Conservation (phyloP, 2,888 invertebrate species). For the Acanthosoma haemorrhoidale region DNA sequence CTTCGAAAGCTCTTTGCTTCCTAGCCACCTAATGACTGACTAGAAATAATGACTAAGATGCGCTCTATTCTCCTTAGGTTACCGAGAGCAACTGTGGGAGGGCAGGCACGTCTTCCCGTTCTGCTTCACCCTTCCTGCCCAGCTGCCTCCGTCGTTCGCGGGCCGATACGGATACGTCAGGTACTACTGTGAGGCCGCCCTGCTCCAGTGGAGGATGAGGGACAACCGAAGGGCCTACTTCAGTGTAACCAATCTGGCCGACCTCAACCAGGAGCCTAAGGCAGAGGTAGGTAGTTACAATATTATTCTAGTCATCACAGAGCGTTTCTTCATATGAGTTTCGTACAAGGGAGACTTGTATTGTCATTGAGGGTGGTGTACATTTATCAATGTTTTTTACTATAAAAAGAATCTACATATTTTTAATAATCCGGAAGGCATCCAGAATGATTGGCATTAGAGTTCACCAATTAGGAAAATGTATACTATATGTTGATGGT, state of each 20-base stretch:
- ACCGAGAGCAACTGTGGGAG: conserved; percentile 42
- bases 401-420: too few relatives aligned
- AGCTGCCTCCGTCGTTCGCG: conserved; percentile 43
- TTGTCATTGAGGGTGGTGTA: too few relatives aligned
- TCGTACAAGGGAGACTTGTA: too few relatives aligned
- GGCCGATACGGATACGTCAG: conserved; percentile 43
- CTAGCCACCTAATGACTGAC: background rate
- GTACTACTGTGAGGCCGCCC: conserved; percentile 44
- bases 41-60: background rate
- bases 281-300: conserved; percentile 41
- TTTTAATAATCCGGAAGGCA: too few relatives aligned
- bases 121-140: conserved; percentile 42
- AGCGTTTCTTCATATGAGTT: too few relatives aligned
- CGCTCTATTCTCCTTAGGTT: conserved; percentile 37
- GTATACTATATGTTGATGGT: too few relatives aligned
- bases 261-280: conserved; percentile 43
- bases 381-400: too few relatives aligned
- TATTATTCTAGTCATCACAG: too few relatives aligned
- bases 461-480: too few relatives aligned
- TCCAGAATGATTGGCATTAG: too few relatives aligned
- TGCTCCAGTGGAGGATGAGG: conserved; percentile 42
- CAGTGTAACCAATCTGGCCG: conserved; percentile 42
- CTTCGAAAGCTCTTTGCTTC: background rate
- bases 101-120: conserved; percentile 43
- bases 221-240: conserved; percentile 41